A percentile compares a stretch with the other conserved stretches of the same genome.
Conservation (phyloP, 2,888 invertebrate genomes). For the Dendrolimus houi region DNA sequence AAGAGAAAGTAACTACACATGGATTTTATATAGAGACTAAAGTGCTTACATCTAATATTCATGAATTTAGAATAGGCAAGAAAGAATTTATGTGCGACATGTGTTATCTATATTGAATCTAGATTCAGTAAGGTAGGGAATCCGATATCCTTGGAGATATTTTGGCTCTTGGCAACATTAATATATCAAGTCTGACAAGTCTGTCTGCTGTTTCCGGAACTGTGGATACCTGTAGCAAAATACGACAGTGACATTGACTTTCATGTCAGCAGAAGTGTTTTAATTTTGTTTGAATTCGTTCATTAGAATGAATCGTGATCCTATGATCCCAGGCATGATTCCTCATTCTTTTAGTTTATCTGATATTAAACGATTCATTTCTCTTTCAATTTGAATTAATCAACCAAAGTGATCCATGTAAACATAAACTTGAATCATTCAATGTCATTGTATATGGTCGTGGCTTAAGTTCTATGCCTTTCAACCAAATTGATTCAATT, state of each 20-base stretch:
- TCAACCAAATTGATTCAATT: no score
- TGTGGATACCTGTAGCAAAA: constrained; percentile 39
- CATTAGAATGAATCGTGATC: no score
- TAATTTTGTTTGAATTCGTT: constrained; percentile 16
- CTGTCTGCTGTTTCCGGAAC: constrained; percentile 34
- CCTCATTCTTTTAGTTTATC: no score
- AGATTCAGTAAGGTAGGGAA: constrained; percentile 13
- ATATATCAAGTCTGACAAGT: constrained; percentile 51
- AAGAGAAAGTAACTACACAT: neutral
- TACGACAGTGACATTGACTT: constrained; percentile 29
- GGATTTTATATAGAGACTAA: neutral
- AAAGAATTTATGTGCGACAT: constrained; percentile 15
- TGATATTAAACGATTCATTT: no score
- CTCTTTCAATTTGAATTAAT: no score
- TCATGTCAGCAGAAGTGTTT: constrained; percentile 45
- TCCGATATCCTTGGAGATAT: constrained; percentile 11
- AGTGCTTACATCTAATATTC: neutral
- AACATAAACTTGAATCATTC: no score
- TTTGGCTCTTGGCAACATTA: constrained; percentile 23
- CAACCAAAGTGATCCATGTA: no score
- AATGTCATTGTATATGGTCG: no score
- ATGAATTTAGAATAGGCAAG: neutral
- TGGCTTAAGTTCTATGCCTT: no score
- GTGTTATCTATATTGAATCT: constrained; percentile 9
- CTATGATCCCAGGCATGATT: no score